Conservation (phyloP, 2,888 invertebrate genomes). For the Phania funesta region DNA sequence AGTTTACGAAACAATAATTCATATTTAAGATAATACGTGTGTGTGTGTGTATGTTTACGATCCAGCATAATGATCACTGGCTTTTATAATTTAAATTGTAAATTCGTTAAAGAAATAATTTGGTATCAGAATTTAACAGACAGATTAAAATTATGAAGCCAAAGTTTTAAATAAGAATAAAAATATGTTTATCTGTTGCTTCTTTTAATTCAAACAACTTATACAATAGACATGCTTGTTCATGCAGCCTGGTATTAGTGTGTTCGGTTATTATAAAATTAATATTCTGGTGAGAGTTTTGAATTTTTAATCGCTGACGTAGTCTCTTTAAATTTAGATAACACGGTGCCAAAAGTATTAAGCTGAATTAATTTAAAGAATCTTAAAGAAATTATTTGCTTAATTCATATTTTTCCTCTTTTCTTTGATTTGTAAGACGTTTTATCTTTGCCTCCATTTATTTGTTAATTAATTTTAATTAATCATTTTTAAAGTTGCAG, state of each 20-base stretch:
- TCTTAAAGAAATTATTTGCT: no score
- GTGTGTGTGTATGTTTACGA: neutral
- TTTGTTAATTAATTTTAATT: no score
- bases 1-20: conserved; percentile 57
- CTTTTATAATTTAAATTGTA: conserved; percentile 3
- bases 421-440: no score
- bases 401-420: no score
- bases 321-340: conserved; percentile 44
- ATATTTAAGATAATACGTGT: conserved; percentile 35
- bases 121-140: neutral
- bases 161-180: conserved; percentile 4
- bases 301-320: conserved; percentile 19
- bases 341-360: conserved; percentile 3
- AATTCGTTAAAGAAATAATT: neutral
- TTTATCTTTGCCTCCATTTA: no score
- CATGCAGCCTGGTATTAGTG: neutral
- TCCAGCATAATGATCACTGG: conserved; percentile 27
- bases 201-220: neutral
- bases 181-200: conserved; percentile 9
- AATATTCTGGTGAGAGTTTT: conserved; percentile 23
- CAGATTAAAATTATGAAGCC: neutral
- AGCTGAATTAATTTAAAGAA: no score
- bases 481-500: no score
- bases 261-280: neutral
- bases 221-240: neutral